A percentile compares a stretch with the other conserved stretches of the same genome.
These are phyloP conservation scores for Prietella phreatophila DNA, from an alignment of 2,113 vertebrate species.

Conservation along the genomic window DNA sequence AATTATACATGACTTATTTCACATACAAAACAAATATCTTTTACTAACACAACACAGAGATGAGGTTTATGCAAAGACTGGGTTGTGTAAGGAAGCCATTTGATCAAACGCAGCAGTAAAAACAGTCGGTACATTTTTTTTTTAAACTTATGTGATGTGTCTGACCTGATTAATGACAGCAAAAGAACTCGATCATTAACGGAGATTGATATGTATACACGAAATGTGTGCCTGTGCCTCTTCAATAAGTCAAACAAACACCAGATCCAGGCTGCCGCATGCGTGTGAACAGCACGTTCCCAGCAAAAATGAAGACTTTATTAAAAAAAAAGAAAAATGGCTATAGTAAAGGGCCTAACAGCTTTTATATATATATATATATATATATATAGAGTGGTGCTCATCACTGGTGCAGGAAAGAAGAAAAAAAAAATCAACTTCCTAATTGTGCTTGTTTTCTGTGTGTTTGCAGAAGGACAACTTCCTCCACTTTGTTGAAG, in stretches of 20 bases:
- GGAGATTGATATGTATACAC: conserved; percentile 17
- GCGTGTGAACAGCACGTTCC: background rate
- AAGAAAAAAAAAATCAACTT: background rate
- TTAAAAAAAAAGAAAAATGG: background rate
- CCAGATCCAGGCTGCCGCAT: background rate
- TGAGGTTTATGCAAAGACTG: background rate
- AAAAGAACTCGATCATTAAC: background rate
- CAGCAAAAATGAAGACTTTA: conserved; percentile 19
- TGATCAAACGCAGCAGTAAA: background rate
- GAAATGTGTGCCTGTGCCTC: conserved; percentile 13
- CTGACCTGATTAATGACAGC: background rate
- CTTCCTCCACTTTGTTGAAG: conserved; percentile 33
- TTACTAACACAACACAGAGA: background rate
- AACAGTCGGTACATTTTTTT: background rate
- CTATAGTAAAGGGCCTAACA: background rate
- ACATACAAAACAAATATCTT: background rate
- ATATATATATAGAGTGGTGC: background rate
- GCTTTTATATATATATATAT: too few relatives aligned
- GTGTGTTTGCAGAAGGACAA: conserved; percentile 13
- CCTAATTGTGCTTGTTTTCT: conserved; percentile 25
- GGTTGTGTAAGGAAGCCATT: background rate
- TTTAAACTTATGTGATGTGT: background rate
- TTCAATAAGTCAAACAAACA: conserved; percentile 29
- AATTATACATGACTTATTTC: background rate
- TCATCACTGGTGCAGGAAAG: conserved; percentile 11